Base-by-base conservation (phyloP, 1,140 invertebrate genomes). In the Thalassaphorura encarpata region DNA sequence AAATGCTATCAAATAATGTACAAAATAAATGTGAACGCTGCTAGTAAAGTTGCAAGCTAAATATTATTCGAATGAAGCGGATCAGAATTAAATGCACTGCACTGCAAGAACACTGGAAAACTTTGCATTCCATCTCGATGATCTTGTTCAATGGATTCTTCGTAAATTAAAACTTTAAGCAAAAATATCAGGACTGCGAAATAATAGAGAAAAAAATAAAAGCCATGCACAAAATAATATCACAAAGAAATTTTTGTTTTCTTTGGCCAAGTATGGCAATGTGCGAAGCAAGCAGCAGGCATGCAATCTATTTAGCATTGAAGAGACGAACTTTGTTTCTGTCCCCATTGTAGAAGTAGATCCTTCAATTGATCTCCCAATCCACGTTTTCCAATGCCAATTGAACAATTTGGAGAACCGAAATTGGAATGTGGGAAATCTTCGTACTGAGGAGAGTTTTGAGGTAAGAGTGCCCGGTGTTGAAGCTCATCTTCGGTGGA, bases 301-400 rank as follows among this genome's bases (percentile, higher is more conserved):
- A 11, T n/a, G n/a, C 18, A 15, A 39, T 41, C 5, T 39, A 36
- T 18, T 21, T 31, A 51, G 33, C 33, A 26, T 19, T 51, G n/a
- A 16, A 23, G 36, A 2, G n/a, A 52, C 21, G 4, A 18, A 48
- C 13, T 28, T 59, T 60, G 55, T 27, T 52, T 61, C 15, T 58
- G 62, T 48, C 59, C 59, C 63, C 63, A 64, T 11, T 59, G 56
- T 27, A 61, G 56, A 8, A 64, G 42, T 11, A 64, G 43, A 19
- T 64, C 52, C 15, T 58, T 42, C 2, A 64, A 45, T 40, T 64
- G 63, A 33, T 64, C 63, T 13, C 63, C 63, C 18, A 64, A 45
- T 31, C 58, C 61, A 43, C 48, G 33, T 52, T 40, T 40, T 19
- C 16, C n/a, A n/a, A n/a, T n/a, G n/a, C 16, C 46, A 28, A 24